Evolutionary conservation across 2,888 invertebrate species (phyloP), one percentile per base, ranked within the genome.

Genomic region (Nasonovia ribisnigri): DNA sequence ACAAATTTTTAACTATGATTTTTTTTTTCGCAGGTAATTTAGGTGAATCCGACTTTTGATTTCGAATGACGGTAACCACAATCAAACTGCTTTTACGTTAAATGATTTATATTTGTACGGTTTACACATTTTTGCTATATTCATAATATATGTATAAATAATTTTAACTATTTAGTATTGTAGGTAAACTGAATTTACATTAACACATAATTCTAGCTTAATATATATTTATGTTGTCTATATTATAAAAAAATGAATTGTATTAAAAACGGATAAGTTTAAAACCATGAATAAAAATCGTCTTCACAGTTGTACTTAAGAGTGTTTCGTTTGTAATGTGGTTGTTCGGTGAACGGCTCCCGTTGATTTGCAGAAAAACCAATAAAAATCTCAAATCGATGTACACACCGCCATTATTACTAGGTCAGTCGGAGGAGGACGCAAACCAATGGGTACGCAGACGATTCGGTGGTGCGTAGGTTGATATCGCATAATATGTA

Each of bases 1-100:
- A 77, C 36, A 51, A 43, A 16, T 29, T 67, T 46, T 67, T n/a
- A 0, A 43, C 24, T 8, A 60, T 60, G 10, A 84, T 3, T 88
- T 92, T 67, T 48, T 94, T 94, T 11, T 94, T 94, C 94, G 94
- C 94, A 95, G 95, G 94, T 94, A 94, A 94, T 91, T 94, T 94
- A 86, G 95, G 94, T 84, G 95, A 95, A 94, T 95, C 95, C 88
- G 95, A 95, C 89, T 95, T 94, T 92, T 95, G 95, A 95, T 92
- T 36, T 42, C 20, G 77, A 36, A 77, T 88, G 91, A 93, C 36
- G 24, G 11, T 77, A n/a, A 57, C 26, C 26, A 24, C 92, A 51
- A 93, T 57, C 93, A 84, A 89, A 93, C 43, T 57, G 89, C 89
- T 93, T 84, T 77, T 84, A 93, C 57, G 29, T 89, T 29, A n/a